Base-by-base conservation (phyloP, 2,888 invertebrate genomes). In the Nemapogon koenigi region DNA sequence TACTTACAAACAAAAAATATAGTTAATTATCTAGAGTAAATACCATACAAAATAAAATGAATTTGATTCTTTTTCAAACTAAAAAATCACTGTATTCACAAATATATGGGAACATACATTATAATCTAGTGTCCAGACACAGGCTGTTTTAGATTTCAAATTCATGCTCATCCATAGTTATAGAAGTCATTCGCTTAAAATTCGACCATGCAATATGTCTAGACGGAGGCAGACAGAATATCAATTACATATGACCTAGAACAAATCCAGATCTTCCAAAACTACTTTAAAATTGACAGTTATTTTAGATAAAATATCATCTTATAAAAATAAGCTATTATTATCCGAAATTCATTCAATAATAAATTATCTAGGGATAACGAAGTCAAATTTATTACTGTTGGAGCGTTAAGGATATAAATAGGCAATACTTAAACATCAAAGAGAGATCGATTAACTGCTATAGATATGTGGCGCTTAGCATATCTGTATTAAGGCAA, bases 191-290 rank as follows among this genome's bases (percentile, higher is more conserved):
- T 69, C 68, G 51, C 64, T 75, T 71, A 62, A 69, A 71, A 73
- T 78, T 78, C 68, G 76, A 72, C 73, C 72, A 71, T 76, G 76
- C 76, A 76, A 72, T 75, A 72, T 66, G 72, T 76, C 78, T 75
- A 73, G 76, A 73, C 69, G 53, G 49, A 53, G 48, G 49, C 49
- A 55, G 57, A 63, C 65, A 58, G 76, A 78, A 76, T 78, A 73
- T 69, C 58, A 76, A 76, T 72, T 56, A 55, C 50, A 51, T 60
- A 63, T 73, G 75, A 71, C 78, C 78, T 78, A 76, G 75, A 76
- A 72, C 69, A 58, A 64, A 57, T 55, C 57, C 32, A 36, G 22
- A 35, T 22, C 3, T 19, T 7, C 6, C 22, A 6, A 22, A 22
- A 22, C 22, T 22, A 22, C 10, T 22, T 22, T 22, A 22, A 22